Percentiles rank a stretch among this genome's conserved stretches.
Evolutionary conservation across 2,888 invertebrate genomes (phyloP).

Genomic region (Stictocephala bisonia): DNA sequence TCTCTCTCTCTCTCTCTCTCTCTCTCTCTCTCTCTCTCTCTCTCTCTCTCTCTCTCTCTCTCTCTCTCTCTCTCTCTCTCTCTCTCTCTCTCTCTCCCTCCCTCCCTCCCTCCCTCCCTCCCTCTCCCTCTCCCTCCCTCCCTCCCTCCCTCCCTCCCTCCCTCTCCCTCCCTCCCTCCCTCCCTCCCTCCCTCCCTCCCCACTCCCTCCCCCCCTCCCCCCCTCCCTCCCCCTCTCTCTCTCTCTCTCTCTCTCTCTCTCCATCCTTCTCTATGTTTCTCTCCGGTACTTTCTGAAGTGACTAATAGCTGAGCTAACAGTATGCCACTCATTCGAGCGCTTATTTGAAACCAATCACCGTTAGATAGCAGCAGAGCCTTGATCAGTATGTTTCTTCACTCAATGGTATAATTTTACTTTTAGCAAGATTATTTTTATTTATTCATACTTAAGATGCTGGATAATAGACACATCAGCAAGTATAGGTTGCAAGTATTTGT

Average conservation of each 20-base stretch:
- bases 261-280: too few relatives aligned
- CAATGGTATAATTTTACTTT: too few relatives aligned
- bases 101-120: not conserved
- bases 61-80: not conserved
- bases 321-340: too few relatives aligned
- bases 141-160: not conserved
- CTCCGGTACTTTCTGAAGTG: too few relatives aligned
- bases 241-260: conserved; percentile 4
- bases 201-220: not conserved
- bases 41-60: not conserved
- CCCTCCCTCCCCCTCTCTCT: not conserved
- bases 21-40: not conserved
- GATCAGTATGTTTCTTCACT: too few relatives aligned
- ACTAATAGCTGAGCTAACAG: too few relatives aligned
- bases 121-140: not conserved
- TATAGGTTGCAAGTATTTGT: too few relatives aligned
- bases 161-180: not conserved
- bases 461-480: too few relatives aligned
- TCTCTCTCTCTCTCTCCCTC: not conserved
- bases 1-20: not conserved
- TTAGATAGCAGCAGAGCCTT: too few relatives aligned
- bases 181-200: not conserved
- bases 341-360: too few relatives aligned
- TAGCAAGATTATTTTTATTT: too few relatives aligned
- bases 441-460: too few relatives aligned